Base-by-base conservation (phyloP, 2,797 vertebrate species). In the Tamandua tetradactyla region DNA sequence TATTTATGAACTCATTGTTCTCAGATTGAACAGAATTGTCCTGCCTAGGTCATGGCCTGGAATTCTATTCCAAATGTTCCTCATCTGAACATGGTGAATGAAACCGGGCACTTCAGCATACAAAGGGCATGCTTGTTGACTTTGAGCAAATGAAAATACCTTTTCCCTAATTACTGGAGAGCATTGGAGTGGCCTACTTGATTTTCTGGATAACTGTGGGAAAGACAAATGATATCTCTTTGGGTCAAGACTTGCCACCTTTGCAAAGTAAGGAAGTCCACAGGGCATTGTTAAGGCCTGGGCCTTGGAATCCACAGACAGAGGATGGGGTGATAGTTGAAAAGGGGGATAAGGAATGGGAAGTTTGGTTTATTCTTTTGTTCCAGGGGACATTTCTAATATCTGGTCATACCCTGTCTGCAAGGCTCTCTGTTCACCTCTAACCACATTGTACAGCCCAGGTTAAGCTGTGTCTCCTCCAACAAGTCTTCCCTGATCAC, bases 81-180 rank as follows among this genome's bases (percentile, higher is more conserved):
- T 76, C 55, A 55, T 88, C 80, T 86, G 82, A 61, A 68, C 12
- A 23, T 47, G 44, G 27, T 93, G 72, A 78, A 84, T 89, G 85
- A 81, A 92, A 94, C 6, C 11, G 52, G 52, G 40, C 23, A 44
- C 64, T 64, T 23, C 71, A 57, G 40, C 25, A 25, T 59, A 75
- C 27, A 25, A 83, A 92, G 83, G 68, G 25, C 74, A 27, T 91
- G 47, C 15, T 61, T 62, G 52, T 80, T 72, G 64, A 86, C 82
- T 92, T 68, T 83, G 72, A 94, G 89, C 71, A 90, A 84, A 57
- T 49, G 44, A 62, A 68, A 91, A 40, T 8, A 47, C 47, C n/a
- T 93, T 89, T 68, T 49, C 87, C 71, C 59, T 72, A n/a, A 66
- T 80, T 83, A 25, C 59, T 86, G 81, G 87, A 79, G 82, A 94